A percentile compares a stretch with the other conserved stretches of the same genome.
phyloP scores from a whole-genome alignment of 2,113 vertebrate genomes.

The Limanda limanda region DNA sequence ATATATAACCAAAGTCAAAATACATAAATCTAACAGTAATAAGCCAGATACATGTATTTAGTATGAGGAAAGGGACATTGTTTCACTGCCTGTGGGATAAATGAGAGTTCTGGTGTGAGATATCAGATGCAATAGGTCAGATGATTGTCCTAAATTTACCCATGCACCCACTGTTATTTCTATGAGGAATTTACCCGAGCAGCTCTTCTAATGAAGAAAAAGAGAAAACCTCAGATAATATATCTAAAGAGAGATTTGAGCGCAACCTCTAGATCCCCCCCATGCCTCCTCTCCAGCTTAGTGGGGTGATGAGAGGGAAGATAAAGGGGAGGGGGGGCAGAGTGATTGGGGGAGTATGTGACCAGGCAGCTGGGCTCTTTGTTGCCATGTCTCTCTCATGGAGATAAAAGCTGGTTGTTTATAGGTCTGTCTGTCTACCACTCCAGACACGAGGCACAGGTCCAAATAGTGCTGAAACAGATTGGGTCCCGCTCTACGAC shows the following conservation, averaged over 20 bases:
- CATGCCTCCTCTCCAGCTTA: conserved; percentile 41
- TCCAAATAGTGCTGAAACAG: conserved; percentile 68
- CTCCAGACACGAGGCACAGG: conserved; percentile 50
- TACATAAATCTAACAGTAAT: too few relatives aligned
- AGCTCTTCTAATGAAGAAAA: too few relatives aligned
- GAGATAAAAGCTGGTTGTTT: conserved; percentile 80
- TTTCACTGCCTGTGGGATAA: too few relatives aligned
- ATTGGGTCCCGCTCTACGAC: conserved; percentile 38
- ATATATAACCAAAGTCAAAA: too few relatives aligned
- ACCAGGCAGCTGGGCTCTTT: conserved; percentile 78
- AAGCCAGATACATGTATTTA: too few relatives aligned
- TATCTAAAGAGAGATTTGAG: conserved; percentile 39
- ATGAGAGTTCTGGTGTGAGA: too few relatives aligned
- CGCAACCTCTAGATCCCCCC: conserved; percentile 45
- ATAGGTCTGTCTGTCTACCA: conserved; percentile 70
- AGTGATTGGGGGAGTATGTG: conserved; percentile 47
- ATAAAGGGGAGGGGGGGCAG: conserved; percentile 69
- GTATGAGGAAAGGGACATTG: too few relatives aligned
- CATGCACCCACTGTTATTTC: too few relatives aligned
- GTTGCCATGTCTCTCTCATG: conserved; percentile 70
- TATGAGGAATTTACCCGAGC: too few relatives aligned
- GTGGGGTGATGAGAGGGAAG: conserved; percentile 71
- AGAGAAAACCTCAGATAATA: too few relatives aligned
- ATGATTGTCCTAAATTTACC: too few relatives aligned
- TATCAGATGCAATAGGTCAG: too few relatives aligned